Evolutionary conservation across 2,888 invertebrate species (phyloP).

Genomic region (Glyphotaelius pellucidus): DNA sequence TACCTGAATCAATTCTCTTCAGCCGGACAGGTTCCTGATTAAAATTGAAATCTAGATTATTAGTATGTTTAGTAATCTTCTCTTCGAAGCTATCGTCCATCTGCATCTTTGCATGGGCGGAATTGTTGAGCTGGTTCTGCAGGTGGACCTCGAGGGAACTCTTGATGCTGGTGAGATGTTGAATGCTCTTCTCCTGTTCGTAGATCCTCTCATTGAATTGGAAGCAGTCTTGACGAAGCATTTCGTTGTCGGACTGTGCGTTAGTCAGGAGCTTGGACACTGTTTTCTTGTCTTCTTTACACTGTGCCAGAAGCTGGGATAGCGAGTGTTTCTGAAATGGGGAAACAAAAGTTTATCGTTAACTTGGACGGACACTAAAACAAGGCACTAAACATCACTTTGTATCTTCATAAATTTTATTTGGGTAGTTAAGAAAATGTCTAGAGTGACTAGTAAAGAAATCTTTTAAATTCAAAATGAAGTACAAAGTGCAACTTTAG

Average conservation of each 20-base stretch:
- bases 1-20: conserved; percentile 14
- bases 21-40: not conserved
- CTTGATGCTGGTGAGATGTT: conserved; percentile 46
- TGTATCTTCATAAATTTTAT: too few relatives aligned
- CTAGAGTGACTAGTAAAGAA: too few relatives aligned
- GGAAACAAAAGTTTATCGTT: not conserved
- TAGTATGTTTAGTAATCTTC: not conserved
- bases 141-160: conserved; percentile 56
- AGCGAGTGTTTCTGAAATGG: conserved; percentile 53
- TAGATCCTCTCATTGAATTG: conserved; percentile 49
- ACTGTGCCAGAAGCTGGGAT: conserved; percentile 39
- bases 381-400: too few relatives aligned
- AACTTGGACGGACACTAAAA: not conserved
- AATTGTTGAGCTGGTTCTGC: conserved; percentile 54
- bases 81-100: conserved; percentile 49
- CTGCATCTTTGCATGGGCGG: not conserved
- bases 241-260: conserved; percentile 40
- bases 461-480: too few relatives aligned
- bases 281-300: conserved; percentile 54
- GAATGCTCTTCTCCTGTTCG: conserved; percentile 56
- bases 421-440: too few relatives aligned
- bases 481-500: too few relatives aligned
- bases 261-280: conserved; percentile 24
- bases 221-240: conserved; percentile 43
- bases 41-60: conserved; percentile 27